phyloP scores from a whole-genome alignment of 1,140 invertebrate species.

The Drosophila pandora region DNA sequence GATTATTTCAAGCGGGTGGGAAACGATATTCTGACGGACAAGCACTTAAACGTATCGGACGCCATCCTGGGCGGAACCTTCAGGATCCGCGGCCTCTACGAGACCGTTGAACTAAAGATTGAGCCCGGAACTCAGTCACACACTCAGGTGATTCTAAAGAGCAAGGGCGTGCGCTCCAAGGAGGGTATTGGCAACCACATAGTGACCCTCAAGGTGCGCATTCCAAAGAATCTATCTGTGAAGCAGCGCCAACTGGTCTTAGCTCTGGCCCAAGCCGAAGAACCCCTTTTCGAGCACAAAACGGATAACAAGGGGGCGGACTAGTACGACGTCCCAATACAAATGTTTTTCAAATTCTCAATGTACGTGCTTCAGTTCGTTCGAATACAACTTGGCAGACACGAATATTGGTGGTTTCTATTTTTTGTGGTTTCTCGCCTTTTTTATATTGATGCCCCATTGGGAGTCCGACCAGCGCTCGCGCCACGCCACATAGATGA shows the following conservation, averaged over 20 bases:
- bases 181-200: constrained; percentile 68
- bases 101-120: constrained; percentile 63
- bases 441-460: constrained; percentile 98
- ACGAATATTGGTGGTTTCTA: constrained; percentile 2
- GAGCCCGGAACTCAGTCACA: constrained; percentile 73
- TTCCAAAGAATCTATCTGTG: constrained; percentile 65
- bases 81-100: constrained; percentile 66
- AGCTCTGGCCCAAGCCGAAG: constrained; percentile 69
- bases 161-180: constrained; percentile 62
- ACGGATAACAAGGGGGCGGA: constrained; percentile 1
- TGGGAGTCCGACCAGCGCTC: constrained; percentile 97
- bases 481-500: constrained; percentile 90
- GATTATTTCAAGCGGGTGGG: constrained; percentile 74
- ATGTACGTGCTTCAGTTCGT: constrained; percentile 33
- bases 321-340: not conserved
- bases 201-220: constrained; percentile 66
- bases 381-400: constrained; percentile 20
- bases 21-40: constrained; percentile 68
- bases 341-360: constrained; percentile 58
- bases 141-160: constrained; percentile 54
- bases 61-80: constrained; percentile 71
- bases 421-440: constrained; percentile 84
- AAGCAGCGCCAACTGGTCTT: constrained; percentile 76
- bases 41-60: constrained; percentile 65
- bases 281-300: constrained; percentile 60